Percentiles rank a stretch among this genome's conserved stretches.
phyloP scores from a whole-genome alignment of 2,888 invertebrate genomes.

The Tetrapedia diversipes region DNA sequence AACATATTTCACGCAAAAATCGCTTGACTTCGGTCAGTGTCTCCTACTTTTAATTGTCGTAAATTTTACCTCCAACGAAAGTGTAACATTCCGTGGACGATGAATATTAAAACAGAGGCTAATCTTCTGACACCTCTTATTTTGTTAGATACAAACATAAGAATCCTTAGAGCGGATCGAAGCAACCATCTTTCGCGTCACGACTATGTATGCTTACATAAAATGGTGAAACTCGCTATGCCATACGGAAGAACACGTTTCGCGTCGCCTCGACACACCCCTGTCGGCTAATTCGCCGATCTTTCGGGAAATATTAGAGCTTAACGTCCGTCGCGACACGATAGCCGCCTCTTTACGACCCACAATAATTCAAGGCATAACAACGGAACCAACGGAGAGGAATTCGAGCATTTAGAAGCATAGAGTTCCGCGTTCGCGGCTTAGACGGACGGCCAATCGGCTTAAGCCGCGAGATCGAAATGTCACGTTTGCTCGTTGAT shows the following conservation, averaged over 20 bases:
- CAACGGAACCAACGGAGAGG: slow-evolving; percentile 12
- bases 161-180: too few relatives aligned
- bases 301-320: background rate
- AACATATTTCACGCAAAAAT: too few relatives aligned
- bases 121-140: too few relatives aligned
- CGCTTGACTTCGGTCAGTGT: too few relatives aligned
- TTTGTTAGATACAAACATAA: too few relatives aligned
- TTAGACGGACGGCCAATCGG: slow-evolving; percentile 16
- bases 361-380: slow-evolving; percentile 34
- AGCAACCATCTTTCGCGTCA: too few relatives aligned
- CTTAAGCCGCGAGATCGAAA: slow-evolving; percentile 17
- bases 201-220: too few relatives aligned
- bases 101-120: too few relatives aligned
- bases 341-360: slow-evolving; percentile 36
- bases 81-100: too few relatives aligned
- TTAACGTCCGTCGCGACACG: slow-evolving; percentile 17
- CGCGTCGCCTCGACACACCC: background rate
- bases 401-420: background rate
- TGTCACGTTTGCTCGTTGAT: slow-evolving; percentile 11
- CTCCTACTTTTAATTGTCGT: too few relatives aligned
- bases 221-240: too few relatives aligned
- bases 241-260: background rate
- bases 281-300: slow-evolving; percentile 3
- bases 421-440: background rate
- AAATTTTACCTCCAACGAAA: too few relatives aligned